phyloP scores from a whole-genome alignment of 2,797 vertebrate species.

The Heliangelus exortis region DNA sequence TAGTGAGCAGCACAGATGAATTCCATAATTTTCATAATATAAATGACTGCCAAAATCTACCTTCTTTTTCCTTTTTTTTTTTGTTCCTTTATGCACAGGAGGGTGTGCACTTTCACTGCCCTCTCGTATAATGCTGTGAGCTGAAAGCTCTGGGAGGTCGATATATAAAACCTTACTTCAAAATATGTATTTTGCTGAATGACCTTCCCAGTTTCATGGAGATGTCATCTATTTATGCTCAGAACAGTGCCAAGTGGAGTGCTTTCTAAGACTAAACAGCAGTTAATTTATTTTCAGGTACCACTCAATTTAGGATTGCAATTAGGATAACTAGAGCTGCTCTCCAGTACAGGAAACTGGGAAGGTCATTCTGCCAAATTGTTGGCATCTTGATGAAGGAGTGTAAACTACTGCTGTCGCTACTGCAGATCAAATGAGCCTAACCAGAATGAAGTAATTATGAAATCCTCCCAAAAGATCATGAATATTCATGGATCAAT shows the following conservation, averaged over 20 bases:
- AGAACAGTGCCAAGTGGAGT: background rate
- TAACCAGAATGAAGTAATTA: slow-evolving; percentile 35
- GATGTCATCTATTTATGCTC: background rate
- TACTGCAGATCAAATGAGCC: slow-evolving; percentile 36
- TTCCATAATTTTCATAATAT: background rate
- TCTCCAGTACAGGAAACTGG: slow-evolving; percentile 51
- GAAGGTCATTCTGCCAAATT: slow-evolving; percentile 9
- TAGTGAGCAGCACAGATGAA: background rate
- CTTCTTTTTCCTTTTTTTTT: background rate
- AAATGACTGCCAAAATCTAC: background rate
- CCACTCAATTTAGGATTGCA: slow-evolving; percentile 57
- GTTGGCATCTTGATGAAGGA: slow-evolving; percentile 43
- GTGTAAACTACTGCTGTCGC: background rate
- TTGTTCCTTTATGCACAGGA: background rate
- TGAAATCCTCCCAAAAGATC: slow-evolving; percentile 34
- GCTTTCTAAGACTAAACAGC: slow-evolving; percentile 36
- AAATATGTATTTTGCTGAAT: background rate
- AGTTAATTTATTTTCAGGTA: slow-evolving; percentile 49
- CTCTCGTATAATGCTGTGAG: background rate
- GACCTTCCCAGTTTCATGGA: slow-evolving; percentile 14
- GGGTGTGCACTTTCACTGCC: background rate
- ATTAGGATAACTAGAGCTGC: slow-evolving; percentile 31
- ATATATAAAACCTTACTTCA: background rate
- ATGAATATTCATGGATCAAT: slow-evolving; percentile 48
- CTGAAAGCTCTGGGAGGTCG: background rate